Evolutionary conservation across 2,888 invertebrate genomes (phyloP).

Genomic region (Drosophila quinaria): DNA sequence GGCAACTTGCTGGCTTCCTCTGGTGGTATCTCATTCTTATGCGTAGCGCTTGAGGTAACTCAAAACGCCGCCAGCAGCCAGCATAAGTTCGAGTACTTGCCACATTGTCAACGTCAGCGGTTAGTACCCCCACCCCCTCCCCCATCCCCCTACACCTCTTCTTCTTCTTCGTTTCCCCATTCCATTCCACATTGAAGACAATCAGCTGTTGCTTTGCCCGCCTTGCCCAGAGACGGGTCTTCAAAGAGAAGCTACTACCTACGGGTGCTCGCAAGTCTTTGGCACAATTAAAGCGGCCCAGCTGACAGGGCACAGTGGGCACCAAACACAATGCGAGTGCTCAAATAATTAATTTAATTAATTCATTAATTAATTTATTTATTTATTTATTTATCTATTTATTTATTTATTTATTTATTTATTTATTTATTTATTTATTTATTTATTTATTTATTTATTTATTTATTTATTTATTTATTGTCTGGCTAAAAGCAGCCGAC

Average conservation of each 20-base stretch:
- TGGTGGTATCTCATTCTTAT: constrained; percentile 41
- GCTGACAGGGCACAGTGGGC: constrained; percentile 52
- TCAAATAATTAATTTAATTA: not conserved
- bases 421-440: too few relatives aligned
- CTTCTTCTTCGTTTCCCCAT: not conserved
- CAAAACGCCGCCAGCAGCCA: constrained; percentile 69
- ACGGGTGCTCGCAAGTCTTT: constrained; percentile 75
- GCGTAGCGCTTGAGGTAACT: constrained; percentile 72
- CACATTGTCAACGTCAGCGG: constrained; percentile 73
- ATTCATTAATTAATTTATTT: too few relatives aligned
- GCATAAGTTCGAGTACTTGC: constrained; percentile 57
- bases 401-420: too few relatives aligned
- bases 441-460: too few relatives aligned
- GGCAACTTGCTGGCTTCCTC: constrained; percentile 35
- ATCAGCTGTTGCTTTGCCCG: constrained; percentile 70
- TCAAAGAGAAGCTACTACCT: constrained; percentile 69
- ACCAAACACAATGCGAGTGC: not conserved
- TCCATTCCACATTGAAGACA: constrained; percentile 22
- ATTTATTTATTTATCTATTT: too few relatives aligned
- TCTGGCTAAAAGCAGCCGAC: too few relatives aligned
- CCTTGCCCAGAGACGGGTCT: constrained; percentile 33
- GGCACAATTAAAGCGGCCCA: constrained; percentile 73
- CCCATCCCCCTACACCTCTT: not conserved
- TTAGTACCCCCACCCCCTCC: constrained; percentile 17
- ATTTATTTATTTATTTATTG: too few relatives aligned